A percentile compares a stretch with the other conserved stretches of the same genome.
phyloP scores from a whole-genome alignment of 2,113 vertebrate species.

The Cephalophus harveyi region DNA sequence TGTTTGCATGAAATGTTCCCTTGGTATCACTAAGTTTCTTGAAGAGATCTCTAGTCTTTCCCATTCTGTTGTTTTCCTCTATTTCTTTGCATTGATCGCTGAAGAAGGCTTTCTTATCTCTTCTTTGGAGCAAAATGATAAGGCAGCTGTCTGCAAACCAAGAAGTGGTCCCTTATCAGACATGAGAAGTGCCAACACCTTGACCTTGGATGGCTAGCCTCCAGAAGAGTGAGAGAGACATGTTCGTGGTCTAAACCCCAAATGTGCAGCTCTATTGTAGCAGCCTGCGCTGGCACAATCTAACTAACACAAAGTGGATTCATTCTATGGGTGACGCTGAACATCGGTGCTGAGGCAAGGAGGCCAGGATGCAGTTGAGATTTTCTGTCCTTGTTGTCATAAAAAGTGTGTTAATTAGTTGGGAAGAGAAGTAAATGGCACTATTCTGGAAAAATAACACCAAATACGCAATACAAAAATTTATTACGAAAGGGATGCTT shows the following conservation, averaged over 20 bases:
- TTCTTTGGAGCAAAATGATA: background rate
- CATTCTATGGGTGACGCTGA: fast-evolving
- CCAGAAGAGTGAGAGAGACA: background rate
- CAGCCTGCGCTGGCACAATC: background rate
- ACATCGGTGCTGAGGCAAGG: background rate
- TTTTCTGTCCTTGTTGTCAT: background rate
- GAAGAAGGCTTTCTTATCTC: too few species aligned
- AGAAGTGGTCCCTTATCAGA: background rate
- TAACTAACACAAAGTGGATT: background rate
- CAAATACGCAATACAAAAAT: background rate
- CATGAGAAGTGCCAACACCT: background rate
- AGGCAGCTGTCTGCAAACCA: background rate
- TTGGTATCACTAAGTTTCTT: too few species aligned
- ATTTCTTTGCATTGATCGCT: too few species aligned
- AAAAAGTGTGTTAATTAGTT: background rate
- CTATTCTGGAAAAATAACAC: background rate
- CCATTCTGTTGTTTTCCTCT: too few species aligned
- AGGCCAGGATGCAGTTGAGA: background rate
- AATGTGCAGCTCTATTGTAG: fast-evolving
- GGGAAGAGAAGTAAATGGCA: background rate
- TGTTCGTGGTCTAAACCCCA: too few species aligned
- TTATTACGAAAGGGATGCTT: background rate
- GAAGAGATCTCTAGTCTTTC: too few species aligned
- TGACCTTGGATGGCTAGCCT: background rate
- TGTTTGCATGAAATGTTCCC: too few species aligned